phyloP scores from a whole-genome alignment of 2,113 vertebrate genomes.

The Narcine bancroftii region DNA sequence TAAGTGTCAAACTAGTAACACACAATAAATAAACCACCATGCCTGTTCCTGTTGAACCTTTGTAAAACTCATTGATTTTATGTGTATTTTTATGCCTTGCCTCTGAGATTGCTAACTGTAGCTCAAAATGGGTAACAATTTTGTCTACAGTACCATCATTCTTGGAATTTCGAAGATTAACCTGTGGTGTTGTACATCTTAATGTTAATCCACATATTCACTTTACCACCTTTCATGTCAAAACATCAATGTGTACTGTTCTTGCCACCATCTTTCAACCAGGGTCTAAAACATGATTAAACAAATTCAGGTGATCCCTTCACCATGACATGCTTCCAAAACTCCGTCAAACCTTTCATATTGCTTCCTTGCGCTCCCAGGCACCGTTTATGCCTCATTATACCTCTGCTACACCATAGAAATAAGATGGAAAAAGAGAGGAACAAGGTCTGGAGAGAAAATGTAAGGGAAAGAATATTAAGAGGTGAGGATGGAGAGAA shows the following conservation, averaged over 20 bases:
- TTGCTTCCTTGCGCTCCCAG: background rate
- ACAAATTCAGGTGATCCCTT: too few species aligned
- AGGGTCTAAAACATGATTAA: too few species aligned
- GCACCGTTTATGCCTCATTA: background rate
- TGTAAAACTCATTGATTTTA: conserved; percentile 7
- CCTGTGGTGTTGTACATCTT: background rate
- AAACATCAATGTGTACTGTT: background rate
- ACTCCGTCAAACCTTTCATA: background rate
- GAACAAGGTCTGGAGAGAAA: too few species aligned
- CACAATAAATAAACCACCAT: background rate
- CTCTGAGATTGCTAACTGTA: background rate
- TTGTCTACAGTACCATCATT: background rate
- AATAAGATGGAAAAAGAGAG: too few species aligned
- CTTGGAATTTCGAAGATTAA: background rate
- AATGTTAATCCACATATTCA: background rate
- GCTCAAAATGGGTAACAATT: background rate
- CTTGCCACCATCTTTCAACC: background rate
- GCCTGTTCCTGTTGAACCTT: background rate
- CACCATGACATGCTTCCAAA: background rate
- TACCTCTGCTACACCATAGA: background rate
- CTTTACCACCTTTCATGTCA: background rate
- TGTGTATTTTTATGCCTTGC: background rate
- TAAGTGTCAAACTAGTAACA: background rate
- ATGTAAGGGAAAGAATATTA: too few species aligned
- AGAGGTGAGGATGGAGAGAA: background rate